Conservation (phyloP, 2,888 invertebrate species). For the Drosophila anomalipes region DNA sequence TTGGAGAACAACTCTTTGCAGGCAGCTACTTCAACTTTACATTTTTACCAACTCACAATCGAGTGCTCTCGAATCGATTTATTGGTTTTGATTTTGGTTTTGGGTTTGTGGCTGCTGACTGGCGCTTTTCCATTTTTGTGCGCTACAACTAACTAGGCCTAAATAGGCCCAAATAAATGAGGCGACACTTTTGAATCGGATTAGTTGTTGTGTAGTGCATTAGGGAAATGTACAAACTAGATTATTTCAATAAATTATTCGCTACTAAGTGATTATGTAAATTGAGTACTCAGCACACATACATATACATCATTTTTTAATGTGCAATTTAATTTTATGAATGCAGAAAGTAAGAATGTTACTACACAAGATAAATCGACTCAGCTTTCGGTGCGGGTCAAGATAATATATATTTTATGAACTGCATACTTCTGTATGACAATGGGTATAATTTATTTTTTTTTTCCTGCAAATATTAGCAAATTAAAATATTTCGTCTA, state of each 20-base stretch:
- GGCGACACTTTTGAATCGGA: constrained; percentile 40
- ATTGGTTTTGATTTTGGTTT: not conserved
- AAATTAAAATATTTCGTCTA: not conserved
- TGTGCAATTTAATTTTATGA: not conserved
- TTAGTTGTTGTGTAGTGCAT: constrained; percentile 46
- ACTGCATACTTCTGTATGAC: not conserved
- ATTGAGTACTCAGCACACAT: not conserved
- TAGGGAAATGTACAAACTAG: constrained; percentile 51
- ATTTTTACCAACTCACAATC: constrained; percentile 4
- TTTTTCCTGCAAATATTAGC: not conserved
- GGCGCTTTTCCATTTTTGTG: constrained; percentile 37
- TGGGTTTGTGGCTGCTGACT: constrained; percentile 18
- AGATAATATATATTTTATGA: not conserved
- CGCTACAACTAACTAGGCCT: constrained; percentile 35
- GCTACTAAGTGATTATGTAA: constrained; percentile 25
- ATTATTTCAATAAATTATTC: constrained; percentile 24
- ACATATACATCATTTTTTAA: not conserved
- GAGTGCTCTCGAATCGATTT: constrained; percentile 33
- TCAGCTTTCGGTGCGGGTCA: not conserved
- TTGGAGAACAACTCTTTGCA: constrained; percentile 8
- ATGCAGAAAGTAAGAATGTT: not conserved
- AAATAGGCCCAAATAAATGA: constrained; percentile 71
- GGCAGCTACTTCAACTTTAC: constrained; percentile 6
- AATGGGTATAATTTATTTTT: not conserved
- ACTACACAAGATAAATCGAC: not conserved